Conservation (phyloP, 2,888 invertebrate genomes). For the Belgica antarctica region DNA sequence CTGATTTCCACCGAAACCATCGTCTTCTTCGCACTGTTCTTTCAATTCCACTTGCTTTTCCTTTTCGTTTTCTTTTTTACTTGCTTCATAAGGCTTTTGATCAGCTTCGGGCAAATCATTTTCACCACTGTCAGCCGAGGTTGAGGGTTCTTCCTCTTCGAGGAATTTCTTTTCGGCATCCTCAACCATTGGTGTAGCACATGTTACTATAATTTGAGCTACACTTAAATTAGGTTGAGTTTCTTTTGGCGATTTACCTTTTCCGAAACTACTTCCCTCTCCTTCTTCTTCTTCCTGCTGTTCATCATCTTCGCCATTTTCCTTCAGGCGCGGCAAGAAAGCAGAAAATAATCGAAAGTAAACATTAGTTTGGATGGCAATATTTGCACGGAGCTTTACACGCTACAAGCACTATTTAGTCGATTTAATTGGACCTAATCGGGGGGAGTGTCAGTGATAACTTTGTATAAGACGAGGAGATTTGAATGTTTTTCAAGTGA, state of each 20-base stretch:
- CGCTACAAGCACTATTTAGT: constrained; percentile 51
- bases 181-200: constrained; percentile 89
- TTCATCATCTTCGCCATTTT: constrained; percentile 53
- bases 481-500: no score
- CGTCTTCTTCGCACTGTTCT: constrained; percentile 33
- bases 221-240: constrained; percentile 60
- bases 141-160: constrained; percentile 43
- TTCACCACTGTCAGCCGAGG: background rate
- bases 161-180: constrained; percentile 79
- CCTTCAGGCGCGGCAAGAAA: constrained; percentile 43
- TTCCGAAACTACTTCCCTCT: constrained; percentile 62
- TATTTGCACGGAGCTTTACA: constrained; percentile 48
- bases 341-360: background rate
- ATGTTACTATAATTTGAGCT: constrained; percentile 88
- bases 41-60: constrained; percentile 33
- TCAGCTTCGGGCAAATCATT: background rate
- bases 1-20: constrained; percentile 41
- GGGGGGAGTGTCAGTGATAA: no score
- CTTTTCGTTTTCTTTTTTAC: constrained; percentile 50
- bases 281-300: no score
- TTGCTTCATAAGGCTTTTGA: constrained; percentile 47
- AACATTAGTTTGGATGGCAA: background rate
- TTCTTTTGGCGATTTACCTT: constrained; percentile 42
- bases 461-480: no score
- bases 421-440: constrained; percentile 45